Evolutionary conservation across 1,140 invertebrate species (phyloP), one percentile per base, ranked within the genome.

Genomic region (Thaumetopoea pityocampa): DNA sequence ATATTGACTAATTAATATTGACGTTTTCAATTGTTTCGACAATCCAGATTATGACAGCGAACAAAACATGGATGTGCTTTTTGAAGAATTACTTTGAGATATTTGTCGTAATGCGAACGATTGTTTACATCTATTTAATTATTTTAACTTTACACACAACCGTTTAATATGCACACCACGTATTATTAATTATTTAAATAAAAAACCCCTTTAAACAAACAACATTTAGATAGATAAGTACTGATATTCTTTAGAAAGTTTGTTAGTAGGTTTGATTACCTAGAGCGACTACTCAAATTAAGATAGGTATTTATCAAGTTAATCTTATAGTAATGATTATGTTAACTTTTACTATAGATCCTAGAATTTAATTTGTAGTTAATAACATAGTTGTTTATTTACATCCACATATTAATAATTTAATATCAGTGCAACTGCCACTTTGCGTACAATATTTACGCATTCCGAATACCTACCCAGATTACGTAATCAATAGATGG

Each of bases 61-160:
- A 65, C 35, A 27, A 55, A 64, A 60, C n/a, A 17, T 34, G 57
- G 66, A 63, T 76, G 70, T 73, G 68, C 72, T 24, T 35, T 15
- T 37, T 56, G 30, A 64, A 54, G 60, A 38, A 58, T 63, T 67
- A 62, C 38, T 45, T 60, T 58, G 56, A 73, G 41, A 66, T 55
- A 63, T 58, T 54, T 51, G 63, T 63, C 64, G 59, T 76, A 61
- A 70, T 55, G 33, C 44, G 60, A 77, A 72, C 66, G 56, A 72
- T 67, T 43, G 49, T 67, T 74, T 76, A 77, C 48, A 76, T 70
- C 66, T 80, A 77, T 68, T 77, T 67, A 71, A 73, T 68, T 78
- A 78, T 79, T 69, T 83, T 79, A 73, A 79, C 68, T 79, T 81
- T 84, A 84, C 79, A 84, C 79, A 84, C 79, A 84, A 84, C 79